phyloP scores from a whole-genome alignment of 2,888 invertebrate species.

The Sminthurides aquaticus region DNA sequence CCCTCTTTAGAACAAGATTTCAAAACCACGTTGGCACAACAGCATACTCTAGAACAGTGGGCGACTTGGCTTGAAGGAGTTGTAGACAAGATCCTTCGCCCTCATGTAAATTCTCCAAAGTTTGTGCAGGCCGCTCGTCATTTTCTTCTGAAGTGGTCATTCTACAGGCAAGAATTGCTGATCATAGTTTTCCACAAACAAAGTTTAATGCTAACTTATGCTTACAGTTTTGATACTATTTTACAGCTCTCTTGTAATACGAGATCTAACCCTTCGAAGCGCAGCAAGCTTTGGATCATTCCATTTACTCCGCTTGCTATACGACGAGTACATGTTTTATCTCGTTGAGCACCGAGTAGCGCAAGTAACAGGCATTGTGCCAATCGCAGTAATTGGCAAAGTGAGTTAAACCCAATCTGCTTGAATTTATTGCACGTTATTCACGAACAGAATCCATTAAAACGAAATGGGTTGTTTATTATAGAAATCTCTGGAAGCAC shows the following conservation, averaged over 20 bases:
- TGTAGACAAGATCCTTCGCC: slow-evolving; percentile 79
- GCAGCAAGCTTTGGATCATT: slow-evolving; percentile 99
- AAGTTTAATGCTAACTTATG: background rate
- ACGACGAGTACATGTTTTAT: slow-evolving; percentile 99
- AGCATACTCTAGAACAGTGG: slow-evolving; percentile 94
- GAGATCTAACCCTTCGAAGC: slow-evolving; percentile 89
- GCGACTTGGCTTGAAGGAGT: slow-evolving; percentile 93
- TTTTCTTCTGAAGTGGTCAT: slow-evolving; percentile 96
- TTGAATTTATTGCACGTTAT: background rate
- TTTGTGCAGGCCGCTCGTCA: slow-evolving; percentile 80
- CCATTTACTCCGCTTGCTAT: slow-evolving; percentile 91
- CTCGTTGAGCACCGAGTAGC: slow-evolving; percentile 95
- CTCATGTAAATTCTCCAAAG: slow-evolving; percentile 73
- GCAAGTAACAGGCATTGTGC: slow-evolving; percentile 77
- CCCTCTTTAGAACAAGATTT: slow-evolving; percentile 86
- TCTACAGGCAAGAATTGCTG: slow-evolving; percentile 64
- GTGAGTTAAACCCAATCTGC: slow-evolving; percentile 47
- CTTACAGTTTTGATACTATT: slow-evolving; percentile 24
- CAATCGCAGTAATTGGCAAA: slow-evolving; percentile 85
- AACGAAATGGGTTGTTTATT: no score
- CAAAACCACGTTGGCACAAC: slow-evolving; percentile 76
- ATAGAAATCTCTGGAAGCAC: background rate
- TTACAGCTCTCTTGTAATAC: slow-evolving; percentile 87
- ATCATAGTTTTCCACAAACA: background rate
- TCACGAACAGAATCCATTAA: background rate